Evolutionary conservation across 2,888 invertebrate genomes (phyloP).

Genomic region (Ochlodes sylvanus): DNA sequence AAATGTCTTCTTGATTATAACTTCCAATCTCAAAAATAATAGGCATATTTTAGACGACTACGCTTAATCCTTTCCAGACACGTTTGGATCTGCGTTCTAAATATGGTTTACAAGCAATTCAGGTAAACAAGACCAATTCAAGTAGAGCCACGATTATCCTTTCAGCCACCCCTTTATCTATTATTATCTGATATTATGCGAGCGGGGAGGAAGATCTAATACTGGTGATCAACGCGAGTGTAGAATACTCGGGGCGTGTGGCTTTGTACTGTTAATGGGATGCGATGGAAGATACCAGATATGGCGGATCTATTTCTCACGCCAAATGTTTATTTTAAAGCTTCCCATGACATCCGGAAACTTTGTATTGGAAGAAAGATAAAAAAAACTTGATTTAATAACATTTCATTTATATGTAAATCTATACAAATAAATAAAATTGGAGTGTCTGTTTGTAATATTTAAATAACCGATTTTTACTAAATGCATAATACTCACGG

Average conservation of each 20-base stretch:
- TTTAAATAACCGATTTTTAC: no score
- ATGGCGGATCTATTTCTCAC: slow-evolving; percentile 33
- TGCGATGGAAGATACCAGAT: slow-evolving; percentile 47
- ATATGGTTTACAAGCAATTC: slow-evolving; percentile 66
- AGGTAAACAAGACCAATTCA: slow-evolving; percentile 70
- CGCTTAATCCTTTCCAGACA: slow-evolving; percentile 37
- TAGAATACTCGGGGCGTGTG: slow-evolving; percentile 49
- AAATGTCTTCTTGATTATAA: no score
- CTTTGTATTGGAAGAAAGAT: no score
- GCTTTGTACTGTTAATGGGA: slow-evolving; percentile 66
- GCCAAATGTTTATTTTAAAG: slow-evolving; percentile 25
- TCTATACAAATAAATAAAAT: no score
- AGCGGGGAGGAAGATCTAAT: slow-evolving; percentile 54
- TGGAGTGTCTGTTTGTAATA: no score
- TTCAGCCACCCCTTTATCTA: slow-evolving; percentile 64
- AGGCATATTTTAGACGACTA: background rate
- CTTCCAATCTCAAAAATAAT: no score
- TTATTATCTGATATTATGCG: slow-evolving; percentile 60
- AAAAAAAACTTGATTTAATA: no score
- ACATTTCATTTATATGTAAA: no score
- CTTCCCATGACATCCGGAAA: background rate
- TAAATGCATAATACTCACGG: no score
- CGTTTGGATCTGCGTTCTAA: slow-evolving; percentile 51
- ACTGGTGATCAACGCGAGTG: slow-evolving; percentile 41
- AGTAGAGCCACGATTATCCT: slow-evolving; percentile 61